Evolutionary conservation across 2,888 invertebrate genomes (phyloP).

Genomic region (Eristalinus aeneus): DNA sequence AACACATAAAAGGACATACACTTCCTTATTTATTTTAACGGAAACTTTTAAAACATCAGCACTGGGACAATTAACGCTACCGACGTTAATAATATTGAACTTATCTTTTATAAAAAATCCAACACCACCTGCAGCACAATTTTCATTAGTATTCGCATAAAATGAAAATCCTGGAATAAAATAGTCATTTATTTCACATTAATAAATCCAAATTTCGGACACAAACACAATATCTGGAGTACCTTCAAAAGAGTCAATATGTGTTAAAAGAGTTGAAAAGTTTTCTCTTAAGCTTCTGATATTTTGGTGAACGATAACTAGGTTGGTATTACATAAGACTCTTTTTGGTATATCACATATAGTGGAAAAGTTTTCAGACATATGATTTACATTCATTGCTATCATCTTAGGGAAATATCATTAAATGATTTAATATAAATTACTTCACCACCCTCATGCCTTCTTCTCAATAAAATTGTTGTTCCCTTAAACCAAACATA

Average conservation of each 20-base stretch:
- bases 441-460: conserved; percentile 24
- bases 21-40: neutral
- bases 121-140: neutral
- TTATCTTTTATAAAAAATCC: neutral
- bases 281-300: too few species aligned
- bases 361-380: conserved; percentile 14
- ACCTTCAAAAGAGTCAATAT: neutral
- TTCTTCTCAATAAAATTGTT: conserved; percentile 77
- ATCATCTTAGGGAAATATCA: too few species aligned
- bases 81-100: too few species aligned
- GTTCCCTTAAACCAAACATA: conserved; percentile 82
- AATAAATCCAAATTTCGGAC: neutral
- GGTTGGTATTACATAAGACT: too few species aligned
- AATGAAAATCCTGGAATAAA: neutral
- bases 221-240: neutral
- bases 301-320: too few species aligned
- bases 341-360: neutral
- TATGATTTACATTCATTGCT: too few species aligned
- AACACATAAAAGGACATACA: neutral
- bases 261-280: neutral
- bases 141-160: neutral
- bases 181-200: neutral
- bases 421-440: conserved; percentile 48
- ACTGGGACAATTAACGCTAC: too few species aligned
- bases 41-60: conserved; percentile 17